A percentile compares a stretch with the other conserved stretches of the same genome.
phyloP scores from a whole-genome alignment of 1,140 invertebrate species.

The Drosophila suzukii region DNA sequence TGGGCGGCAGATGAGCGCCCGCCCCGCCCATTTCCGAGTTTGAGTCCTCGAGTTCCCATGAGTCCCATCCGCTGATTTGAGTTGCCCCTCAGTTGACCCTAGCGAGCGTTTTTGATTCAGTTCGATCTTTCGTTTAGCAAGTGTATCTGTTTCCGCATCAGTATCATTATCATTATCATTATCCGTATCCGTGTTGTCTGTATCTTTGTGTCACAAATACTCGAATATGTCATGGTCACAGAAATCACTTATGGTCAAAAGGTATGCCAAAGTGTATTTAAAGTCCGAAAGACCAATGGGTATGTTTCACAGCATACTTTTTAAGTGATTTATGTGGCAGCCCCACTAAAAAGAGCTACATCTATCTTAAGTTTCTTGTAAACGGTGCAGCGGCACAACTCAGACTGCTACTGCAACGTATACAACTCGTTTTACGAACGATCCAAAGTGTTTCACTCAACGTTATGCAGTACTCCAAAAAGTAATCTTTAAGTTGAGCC shows the following conservation, averaged over 20 bases:
- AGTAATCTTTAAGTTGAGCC: constrained; percentile 14
- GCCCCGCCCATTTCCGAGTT: background rate
- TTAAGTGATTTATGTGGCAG: background rate
- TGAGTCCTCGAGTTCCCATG: constrained; percentile 22
- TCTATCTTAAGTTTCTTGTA: background rate
- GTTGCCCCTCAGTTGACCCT: constrained; percentile 55
- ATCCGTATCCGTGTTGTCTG: constrained; percentile 23
- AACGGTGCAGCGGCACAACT: background rate
- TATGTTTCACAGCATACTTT: background rate
- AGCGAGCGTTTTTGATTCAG: constrained; percentile 43
- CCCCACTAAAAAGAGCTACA: background rate
- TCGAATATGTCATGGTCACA: background rate
- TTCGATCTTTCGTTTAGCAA: constrained; percentile 18
- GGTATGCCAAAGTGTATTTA: no score
- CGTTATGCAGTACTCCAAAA: background rate
- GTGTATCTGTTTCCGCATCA: constrained; percentile 10
- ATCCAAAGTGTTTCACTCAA: background rate
- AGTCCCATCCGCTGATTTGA: constrained; percentile 45
- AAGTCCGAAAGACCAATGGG: background rate
- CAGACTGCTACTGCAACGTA: background rate
- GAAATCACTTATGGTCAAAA: background rate
- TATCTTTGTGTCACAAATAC: constrained; percentile 29
- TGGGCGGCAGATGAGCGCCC: constrained; percentile 60
- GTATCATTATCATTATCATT: constrained; percentile 4
- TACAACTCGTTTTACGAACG: background rate